Conservation (phyloP, 2,888 invertebrate species). For the Lydus trimaculatus region DNA sequence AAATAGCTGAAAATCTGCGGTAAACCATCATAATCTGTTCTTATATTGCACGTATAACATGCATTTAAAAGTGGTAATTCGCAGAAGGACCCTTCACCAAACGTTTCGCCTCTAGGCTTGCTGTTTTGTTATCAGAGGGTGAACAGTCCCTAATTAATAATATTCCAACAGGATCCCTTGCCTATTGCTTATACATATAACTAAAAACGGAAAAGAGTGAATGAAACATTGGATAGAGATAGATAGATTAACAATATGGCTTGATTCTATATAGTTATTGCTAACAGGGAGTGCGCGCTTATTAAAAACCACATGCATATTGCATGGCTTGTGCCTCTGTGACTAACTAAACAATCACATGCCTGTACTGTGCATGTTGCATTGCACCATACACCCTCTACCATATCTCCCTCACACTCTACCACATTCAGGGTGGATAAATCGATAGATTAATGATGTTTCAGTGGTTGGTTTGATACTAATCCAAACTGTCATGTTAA, state of each 20-base stretch:
- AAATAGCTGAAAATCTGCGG: slow-evolving; percentile 26
- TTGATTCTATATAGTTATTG: slow-evolving; percentile 5
- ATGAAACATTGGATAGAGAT: neutral
- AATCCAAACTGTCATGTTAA: neutral
- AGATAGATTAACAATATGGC: slow-evolving; percentile 1
- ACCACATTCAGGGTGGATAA: neutral
- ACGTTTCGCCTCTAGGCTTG: slow-evolving; percentile 37
- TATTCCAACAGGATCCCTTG: slow-evolving; percentile 40
- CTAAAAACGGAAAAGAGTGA: slow-evolving; percentile 19
- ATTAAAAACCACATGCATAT: slow-evolving; percentile 56
- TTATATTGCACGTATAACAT: slow-evolving; percentile 17
- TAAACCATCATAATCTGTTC: slow-evolving; percentile 24
- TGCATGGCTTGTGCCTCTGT: slow-evolving; percentile 45
- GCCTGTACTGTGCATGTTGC: slow-evolving; percentile 22
- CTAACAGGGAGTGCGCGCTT: slow-evolving; percentile 44
- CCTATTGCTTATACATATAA: slow-evolving; percentile 12
- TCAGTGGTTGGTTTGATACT: neutral
- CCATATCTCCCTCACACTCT: neutral
- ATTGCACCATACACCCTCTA: slow-evolving; percentile 22
- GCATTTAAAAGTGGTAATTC: slow-evolving; percentile 36
- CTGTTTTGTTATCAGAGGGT: slow-evolving; percentile 41
- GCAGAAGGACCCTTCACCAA: slow-evolving; percentile 37
- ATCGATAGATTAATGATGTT: slow-evolving; percentile 3
- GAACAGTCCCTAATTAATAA: slow-evolving; percentile 53
- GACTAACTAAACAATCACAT: slow-evolving; percentile 44